Evolutionary conservation across 1,140 invertebrate species (phyloP).

Genomic region (Triops cancriformis): DNA sequence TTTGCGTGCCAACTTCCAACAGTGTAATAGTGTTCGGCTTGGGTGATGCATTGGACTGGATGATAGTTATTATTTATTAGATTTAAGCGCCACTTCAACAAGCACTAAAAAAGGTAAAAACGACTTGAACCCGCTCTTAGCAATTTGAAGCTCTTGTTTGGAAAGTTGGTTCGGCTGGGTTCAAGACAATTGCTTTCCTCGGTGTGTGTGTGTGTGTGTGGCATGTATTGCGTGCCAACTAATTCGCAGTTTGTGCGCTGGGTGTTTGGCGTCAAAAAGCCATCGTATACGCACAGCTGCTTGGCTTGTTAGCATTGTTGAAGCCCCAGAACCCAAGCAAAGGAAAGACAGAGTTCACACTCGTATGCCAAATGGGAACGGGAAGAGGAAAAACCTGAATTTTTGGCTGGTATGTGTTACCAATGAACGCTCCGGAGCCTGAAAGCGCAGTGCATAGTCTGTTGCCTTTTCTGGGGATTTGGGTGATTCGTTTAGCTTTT

Average conservation of each 20-base stretch:
- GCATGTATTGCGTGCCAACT: neutral
- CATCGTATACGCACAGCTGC: neutral
- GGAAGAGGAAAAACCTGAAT: neutral
- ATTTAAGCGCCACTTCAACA: neutral
- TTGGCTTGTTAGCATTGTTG: neutral
- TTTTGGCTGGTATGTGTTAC: neutral
- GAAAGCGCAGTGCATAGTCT: neutral
- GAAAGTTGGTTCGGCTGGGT: neutral
- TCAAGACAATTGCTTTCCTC: neutral
- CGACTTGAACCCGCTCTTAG: neutral
- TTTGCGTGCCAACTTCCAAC: neutral
- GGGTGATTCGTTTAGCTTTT: neutral
- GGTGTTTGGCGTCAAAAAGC: neutral
- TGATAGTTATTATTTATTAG: neutral
- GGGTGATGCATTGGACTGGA: neutral
- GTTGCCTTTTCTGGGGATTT: neutral
- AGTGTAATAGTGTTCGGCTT: neutral
- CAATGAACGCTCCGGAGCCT: no score
- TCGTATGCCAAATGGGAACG: neutral
- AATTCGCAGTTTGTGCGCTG: neutral
- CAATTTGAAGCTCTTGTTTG: neutral
- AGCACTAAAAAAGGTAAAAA: neutral
- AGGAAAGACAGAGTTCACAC: neutral
- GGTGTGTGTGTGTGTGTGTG: neutral
- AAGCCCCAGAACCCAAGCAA: neutral